A percentile compares a stretch with the other conserved stretches of the same genome.
These are phyloP conservation scores for Tiliacea aurago DNA, from an alignment of 2,888 invertebrate species.

Conservation along the genomic window DNA sequence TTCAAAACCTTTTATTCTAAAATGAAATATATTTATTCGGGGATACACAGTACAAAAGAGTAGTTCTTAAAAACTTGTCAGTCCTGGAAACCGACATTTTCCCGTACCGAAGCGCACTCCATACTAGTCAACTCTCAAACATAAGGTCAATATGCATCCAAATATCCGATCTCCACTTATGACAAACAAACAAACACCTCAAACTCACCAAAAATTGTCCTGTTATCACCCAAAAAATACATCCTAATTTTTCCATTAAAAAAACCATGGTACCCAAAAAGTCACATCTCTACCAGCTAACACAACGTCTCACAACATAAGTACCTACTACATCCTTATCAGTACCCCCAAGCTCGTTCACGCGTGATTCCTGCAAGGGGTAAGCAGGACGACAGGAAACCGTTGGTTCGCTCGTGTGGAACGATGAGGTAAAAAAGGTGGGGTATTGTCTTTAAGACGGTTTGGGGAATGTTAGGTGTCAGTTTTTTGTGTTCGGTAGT, in stretches of 20 bases:
- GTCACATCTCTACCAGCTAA: neutral
- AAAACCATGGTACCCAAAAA: neutral
- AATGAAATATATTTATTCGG: no score
- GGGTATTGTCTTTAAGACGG: conserved; percentile 37
- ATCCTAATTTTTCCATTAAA: neutral
- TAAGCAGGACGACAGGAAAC: conserved; percentile 55
- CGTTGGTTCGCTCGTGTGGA: conserved; percentile 54
- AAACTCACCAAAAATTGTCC: neutral
- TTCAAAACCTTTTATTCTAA: no score
- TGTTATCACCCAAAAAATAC: neutral
- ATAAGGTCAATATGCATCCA: no score
- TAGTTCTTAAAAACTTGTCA: no score
- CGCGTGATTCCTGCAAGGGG: conserved; percentile 51
- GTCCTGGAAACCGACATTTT: no score
- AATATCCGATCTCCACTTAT: no score
- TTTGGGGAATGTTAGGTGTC: conserved; percentile 17
- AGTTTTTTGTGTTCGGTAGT: neutral
- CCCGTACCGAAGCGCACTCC: no score
- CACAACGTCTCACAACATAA: neutral
- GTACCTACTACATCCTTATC: conserved; percentile 49
- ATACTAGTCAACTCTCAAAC: no score
- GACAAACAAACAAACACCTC: neutral
- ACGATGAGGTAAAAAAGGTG: conserved; percentile 31
- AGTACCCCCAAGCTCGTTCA: conserved; percentile 34
- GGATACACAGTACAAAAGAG: no score